Base-by-base conservation (phyloP, 1,140 invertebrate species). In the Gryllus bimaculatus region DNA sequence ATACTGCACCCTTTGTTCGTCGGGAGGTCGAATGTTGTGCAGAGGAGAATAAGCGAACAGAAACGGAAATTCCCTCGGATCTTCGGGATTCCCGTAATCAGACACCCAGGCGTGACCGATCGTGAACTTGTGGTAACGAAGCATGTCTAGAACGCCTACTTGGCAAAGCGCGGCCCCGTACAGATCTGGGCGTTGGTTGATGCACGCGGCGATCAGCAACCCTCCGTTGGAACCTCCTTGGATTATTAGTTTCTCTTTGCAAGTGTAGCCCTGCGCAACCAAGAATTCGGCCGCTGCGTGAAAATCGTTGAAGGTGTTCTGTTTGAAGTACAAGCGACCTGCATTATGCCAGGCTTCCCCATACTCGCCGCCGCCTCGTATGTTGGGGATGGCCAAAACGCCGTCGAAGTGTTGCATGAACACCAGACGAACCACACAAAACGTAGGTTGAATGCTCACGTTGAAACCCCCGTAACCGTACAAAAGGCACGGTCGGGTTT, bases 381-480 rank as follows among this genome's bases (percentile, higher is more conserved):
- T 93, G 88, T 99, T 99, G 15, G 98, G 93, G 81, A 98, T 89
- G 15, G 95, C 98, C 80, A 96, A 89, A 76, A 98, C 88, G 7
- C 96, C 96, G 85, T 93, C 89, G 79, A 98, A 93, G 85, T 97
- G 91, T 83, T 98, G 92, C 83, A 99, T 92, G 85, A 98, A 98
- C 80, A 97, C 90, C 48, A 98, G 86, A 80, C 94, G 88, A 8
- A 92, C 91, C 8, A 96, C 90, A 82, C 92, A 94, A 86, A 96
- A 96, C n/a, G 89, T 90, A 8, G 98, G 97, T 83, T 93, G 92
- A 80, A 98, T 88, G 83, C 93, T 94, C 79, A 98, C 92, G 87
- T 98, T 98, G 85, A 99, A 99, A 0, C 98, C 98, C 74, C 98
- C 98, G 87, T 99, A 99, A 21, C 97, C 98, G 86, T 99, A 99